Evolutionary conservation across 2,888 invertebrate species (phyloP), one percentile per base, ranked within the genome.

Genomic region (Parapristionchus giblindavisi): DNA sequence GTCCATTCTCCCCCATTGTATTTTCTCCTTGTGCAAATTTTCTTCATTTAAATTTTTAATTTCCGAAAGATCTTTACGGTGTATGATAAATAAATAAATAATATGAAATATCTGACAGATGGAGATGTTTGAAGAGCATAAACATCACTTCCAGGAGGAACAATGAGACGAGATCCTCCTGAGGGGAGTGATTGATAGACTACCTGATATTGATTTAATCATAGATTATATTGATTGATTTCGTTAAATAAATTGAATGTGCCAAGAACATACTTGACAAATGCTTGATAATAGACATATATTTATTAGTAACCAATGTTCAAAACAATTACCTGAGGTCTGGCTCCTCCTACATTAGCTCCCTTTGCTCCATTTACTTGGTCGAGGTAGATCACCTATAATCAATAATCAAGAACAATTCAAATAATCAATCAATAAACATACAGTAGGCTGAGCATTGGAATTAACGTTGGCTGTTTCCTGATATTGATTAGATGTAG

Each of bases 111-210:
- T 43, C 17, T 14, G 17, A 43, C 43, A 14, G 17, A 43, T 14
- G 43, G 43, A 17, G 17, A 43, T 14, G 17, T 43, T 43, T 43
- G 43, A 5, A 71, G 56, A 11, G 70, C 38, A 40, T 71, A 71
- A 0, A 71, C 70, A n/a, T 38, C 27, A 38, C 56, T 56, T 24
- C 70, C 70, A 1, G 54, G 70, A 1, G 70, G 70, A 1, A 71
- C 70, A 29, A 71, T 56, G 29, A 71, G 70, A n/a, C 40, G 70
- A 56, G 70, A 71, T 21, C 56, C 70, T 27, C 70, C 70, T n/a
- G 70, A 71, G 1, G 56, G 70, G 8, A 71, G 70, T 17, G 54
- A 32, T 17, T 71, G 48, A 40, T 71, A 71, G 4, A 36, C 17
- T 6, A 71, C 40, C 70, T 71, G 70, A 3, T 14, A n/a, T 54